Evolutionary conservation across 1,140 invertebrate species (phyloP), one percentile per base, ranked within the genome.

Genomic region (Drosophila sucinea): DNA sequence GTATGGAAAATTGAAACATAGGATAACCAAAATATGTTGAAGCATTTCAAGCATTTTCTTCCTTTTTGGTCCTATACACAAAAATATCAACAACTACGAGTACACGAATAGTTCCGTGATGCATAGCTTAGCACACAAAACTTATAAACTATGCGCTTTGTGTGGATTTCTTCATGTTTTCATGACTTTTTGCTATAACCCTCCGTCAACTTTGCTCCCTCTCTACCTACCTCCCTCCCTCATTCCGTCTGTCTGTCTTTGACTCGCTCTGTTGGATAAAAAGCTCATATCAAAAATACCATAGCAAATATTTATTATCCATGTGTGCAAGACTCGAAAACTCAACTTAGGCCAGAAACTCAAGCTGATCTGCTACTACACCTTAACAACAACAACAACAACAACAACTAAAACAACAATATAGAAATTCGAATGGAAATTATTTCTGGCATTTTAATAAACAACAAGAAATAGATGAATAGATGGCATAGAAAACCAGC

Each of bases 251-350:
- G 30, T 63, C 55, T 57, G 44, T 25, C 38, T 17, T n/a, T 61
- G 30, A 60, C 23, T 71, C 33, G 29, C 60, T 76, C 62, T 70
- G 78, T 67, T 79, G 73, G 70, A 77, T 54, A 71, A 86, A 60
- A 87, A 86, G 71, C 87, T 86, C 76, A 67, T 82, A 73, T 76
- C 69, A 68, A 51, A 87, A 87, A 86, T 86, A 77, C 83, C 83
- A 79, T 87, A 87, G 79, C 72, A 86, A 86, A 86, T 86, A 86
- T 86, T 86, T 86, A 79, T 86, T 87, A 79, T 86, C 79, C 79
- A 63, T 77, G 79, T 82, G 75, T 79, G 58, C 70, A 62, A 65
- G 67, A 74, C 8, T 11, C 47, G 60, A 86, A 85, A 73, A 79
- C 68, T 61, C 5, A 66, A 32, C 60, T 67, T 38, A 27, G 40